Evolutionary conservation across 2,888 invertebrate genomes (phyloP).

Genomic region (Sycophila texana): DNA sequence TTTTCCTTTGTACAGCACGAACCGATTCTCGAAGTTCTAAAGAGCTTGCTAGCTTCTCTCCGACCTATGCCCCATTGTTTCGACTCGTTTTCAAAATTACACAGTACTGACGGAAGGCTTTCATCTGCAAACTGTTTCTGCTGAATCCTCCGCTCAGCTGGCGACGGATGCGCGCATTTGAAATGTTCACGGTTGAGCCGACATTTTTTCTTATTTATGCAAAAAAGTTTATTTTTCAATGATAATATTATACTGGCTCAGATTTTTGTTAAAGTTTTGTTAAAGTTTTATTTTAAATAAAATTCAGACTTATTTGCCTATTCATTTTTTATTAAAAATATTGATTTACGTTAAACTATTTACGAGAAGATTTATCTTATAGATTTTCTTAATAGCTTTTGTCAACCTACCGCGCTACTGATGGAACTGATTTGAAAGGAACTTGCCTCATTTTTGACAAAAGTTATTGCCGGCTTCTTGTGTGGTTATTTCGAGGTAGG

Average conservation of each 20-base stretch:
- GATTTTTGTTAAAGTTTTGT: no score
- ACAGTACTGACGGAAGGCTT: background rate
- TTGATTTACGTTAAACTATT: no score
- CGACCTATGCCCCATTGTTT: slow-evolving; percentile 29
- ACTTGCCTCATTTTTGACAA: slow-evolving; percentile 36
- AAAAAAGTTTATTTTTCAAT: no score
- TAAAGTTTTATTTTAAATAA: no score
- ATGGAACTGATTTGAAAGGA: slow-evolving; percentile 14
- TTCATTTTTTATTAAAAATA: no score
- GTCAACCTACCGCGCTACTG: slow-evolving; percentile 40
- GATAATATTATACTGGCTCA: no score
- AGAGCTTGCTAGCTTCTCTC: slow-evolving; percentile 19
- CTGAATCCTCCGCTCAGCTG: no score
- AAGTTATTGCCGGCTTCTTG: slow-evolving; percentile 42
- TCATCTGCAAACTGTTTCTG: no score
- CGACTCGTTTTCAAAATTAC: slow-evolving; percentile 16
- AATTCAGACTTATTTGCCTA: no score
- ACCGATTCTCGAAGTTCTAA: slow-evolving; percentile 54
- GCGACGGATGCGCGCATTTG: background rate
- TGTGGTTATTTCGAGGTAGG: slow-evolving; percentile 10
- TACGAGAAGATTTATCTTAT: background rate
- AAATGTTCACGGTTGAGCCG: no score
- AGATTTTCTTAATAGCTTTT: slow-evolving; percentile 20
- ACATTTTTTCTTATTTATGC: background rate
- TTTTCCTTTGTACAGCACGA: slow-evolving; percentile 59